A percentile compares a stretch with the other conserved stretches of the same genome.
phyloP scores from a whole-genome alignment of 2,113 vertebrate genomes.

The Halichoerus grypus region DNA sequence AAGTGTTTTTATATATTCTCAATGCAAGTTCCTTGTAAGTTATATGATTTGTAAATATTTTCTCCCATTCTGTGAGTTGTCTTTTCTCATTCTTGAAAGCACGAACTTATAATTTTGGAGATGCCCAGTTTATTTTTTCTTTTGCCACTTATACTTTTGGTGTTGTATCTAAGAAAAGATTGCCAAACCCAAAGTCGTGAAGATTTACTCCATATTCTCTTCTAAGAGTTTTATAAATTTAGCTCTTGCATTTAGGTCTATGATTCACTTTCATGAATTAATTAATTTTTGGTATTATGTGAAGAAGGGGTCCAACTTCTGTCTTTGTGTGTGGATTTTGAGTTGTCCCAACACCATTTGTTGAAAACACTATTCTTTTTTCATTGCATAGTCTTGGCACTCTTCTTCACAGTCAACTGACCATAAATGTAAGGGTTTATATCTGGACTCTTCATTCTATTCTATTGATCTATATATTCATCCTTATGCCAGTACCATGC shows the following conservation, averaged over 20 bases:
- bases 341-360: not conserved
- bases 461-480: not conserved
- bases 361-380: not conserved
- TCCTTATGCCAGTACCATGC: not conserved
- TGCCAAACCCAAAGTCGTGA: not conserved
- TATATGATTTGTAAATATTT: not conserved
- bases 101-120: not conserved
- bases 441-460: not conserved
- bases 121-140: not conserved
- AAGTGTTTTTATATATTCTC: not conserved
- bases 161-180: not conserved
- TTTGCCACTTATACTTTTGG: not conserved
- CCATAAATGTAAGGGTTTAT: not conserved
- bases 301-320: not conserved
- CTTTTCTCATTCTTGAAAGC: constrained; percentile 1
- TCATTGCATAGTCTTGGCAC: not conserved
- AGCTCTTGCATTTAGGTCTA: not conserved
- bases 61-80: not conserved
- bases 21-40: not conserved
- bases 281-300: not conserved
- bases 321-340: not conserved
- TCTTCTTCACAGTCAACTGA: not conserved
- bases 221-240: not conserved
- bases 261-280: not conserved
- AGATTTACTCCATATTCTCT: not conserved